Conservation (phyloP, 1,140 invertebrate species). For the Watersipora subatra region DNA sequence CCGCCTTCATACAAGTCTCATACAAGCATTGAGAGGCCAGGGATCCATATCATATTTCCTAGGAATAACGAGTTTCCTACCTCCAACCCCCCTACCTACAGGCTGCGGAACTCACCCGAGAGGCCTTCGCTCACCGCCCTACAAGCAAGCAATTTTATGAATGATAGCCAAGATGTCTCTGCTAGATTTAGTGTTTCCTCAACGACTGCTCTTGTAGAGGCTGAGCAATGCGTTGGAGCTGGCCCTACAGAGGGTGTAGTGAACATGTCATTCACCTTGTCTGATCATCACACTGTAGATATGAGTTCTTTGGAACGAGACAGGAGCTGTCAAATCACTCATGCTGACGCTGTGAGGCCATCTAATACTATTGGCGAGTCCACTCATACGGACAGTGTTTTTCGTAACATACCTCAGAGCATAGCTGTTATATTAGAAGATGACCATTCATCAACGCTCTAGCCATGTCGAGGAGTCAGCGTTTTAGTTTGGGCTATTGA, state of each 20-base stretch:
- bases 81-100: slow-evolving; percentile 34
- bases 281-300: too few species aligned
- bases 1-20: slow-evolving; percentile 33
- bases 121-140: slow-evolving; percentile 12
- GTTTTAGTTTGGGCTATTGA: too few species aligned
- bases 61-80: slow-evolving; percentile 22
- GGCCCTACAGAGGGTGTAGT: not conserved
- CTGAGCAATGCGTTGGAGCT: too few species aligned
- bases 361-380: too few species aligned
- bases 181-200: not conserved
- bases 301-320: too few species aligned
- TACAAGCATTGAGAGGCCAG: slow-evolving; percentile 28
- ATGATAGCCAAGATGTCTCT: not conserved
- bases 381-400: too few species aligned
- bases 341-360: too few species aligned
- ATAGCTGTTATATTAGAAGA: too few species aligned
- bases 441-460: too few species aligned
- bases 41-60: slow-evolving; percentile 33
- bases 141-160: slow-evolving; percentile 15
- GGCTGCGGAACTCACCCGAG: slow-evolving; percentile 22
- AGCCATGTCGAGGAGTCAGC: too few species aligned
- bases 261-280: not conserved
- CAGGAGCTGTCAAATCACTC: too few species aligned
- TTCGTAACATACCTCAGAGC: too few species aligned
- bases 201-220: not conserved